These are phyloP conservation scores for Drosophila miranda DNA, from an alignment of 1,140 invertebrate genomes.

Conservation along the genomic window DNA sequence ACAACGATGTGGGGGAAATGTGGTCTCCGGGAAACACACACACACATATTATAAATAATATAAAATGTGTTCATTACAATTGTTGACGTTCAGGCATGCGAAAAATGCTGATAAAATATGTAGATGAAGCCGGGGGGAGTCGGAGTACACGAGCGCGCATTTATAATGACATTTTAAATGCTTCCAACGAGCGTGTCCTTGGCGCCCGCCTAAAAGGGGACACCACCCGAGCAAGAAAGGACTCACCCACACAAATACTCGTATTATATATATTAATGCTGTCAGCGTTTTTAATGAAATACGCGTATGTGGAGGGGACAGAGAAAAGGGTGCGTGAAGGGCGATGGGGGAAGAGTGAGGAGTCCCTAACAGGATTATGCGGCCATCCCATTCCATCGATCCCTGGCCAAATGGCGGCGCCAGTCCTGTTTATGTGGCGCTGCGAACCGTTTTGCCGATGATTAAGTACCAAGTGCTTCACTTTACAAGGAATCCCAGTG, in stretches of 20 bases:
- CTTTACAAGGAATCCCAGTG: constrained; percentile 4
- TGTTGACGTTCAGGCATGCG: constrained; percentile 69
- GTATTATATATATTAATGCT: constrained; percentile 47
- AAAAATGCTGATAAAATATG: constrained; percentile 73
- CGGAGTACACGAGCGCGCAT: constrained; percentile 47
- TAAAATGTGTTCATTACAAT: constrained; percentile 72
- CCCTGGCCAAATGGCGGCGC: constrained; percentile 48
- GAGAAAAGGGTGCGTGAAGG: constrained; percentile 1
- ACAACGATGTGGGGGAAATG: background rate
- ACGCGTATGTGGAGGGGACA: constrained; percentile 22
- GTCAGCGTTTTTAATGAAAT: constrained; percentile 51
- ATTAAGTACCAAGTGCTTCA: constrained; percentile 47
- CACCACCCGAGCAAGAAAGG: too few relatives aligned
- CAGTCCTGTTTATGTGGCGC: constrained; percentile 55
- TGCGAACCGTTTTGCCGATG: constrained; percentile 27
- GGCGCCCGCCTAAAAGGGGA: constrained; percentile 21
- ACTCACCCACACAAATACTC: constrained; percentile 26
- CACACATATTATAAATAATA: constrained; percentile 69
- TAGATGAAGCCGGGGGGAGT: constrained; percentile 30
- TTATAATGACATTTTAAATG: constrained; percentile 77
- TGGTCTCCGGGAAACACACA: constrained; percentile 13
- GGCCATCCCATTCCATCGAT: constrained; percentile 4
- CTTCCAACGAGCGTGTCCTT: constrained; percentile 53
- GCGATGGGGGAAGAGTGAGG: constrained; percentile 1
- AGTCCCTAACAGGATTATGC: constrained; percentile 30